A percentile compares a stretch with the other conserved stretches of the same genome.
phyloP scores from a whole-genome alignment of 2,797 vertebrate species.

The Diplodus puntazzo region DNA sequence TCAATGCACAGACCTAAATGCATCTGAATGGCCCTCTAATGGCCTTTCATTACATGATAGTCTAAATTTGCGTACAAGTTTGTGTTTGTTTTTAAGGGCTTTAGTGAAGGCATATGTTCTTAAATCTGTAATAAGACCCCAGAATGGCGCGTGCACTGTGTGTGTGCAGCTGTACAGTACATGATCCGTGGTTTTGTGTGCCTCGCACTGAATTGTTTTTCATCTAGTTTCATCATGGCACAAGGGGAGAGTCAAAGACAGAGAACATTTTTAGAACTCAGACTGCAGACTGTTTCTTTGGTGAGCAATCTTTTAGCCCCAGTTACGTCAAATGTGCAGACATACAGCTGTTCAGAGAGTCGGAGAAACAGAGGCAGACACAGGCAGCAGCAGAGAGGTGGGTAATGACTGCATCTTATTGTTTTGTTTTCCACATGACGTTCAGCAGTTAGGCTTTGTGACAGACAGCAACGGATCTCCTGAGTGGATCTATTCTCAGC shows the following conservation, averaged over 20 bases:
- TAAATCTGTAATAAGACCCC: conserved; percentile 56
- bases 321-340: conserved; percentile 74
- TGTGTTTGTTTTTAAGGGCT: conserved; percentile 47
- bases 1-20: conserved; percentile 38
- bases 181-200: conserved; percentile 56
- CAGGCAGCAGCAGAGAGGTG: conserved; percentile 35
- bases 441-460: conserved; percentile 42
- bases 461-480: conserved; percentile 39
- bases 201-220: conserved; percentile 70
- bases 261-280: conserved; percentile 74
- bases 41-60: conserved; percentile 57
- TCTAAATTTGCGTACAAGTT: conserved; percentile 29
- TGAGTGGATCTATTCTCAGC: conserved; percentile 56
- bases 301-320: conserved; percentile 75
- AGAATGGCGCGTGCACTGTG: conserved; percentile 41
- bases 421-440: conserved; percentile 48
- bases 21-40: conserved; percentile 44
- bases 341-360: conserved; percentile 69
- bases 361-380: conserved; percentile 35
- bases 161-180: conserved; percentile 28
- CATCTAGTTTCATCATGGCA: conserved; percentile 78
- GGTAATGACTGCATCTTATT: conserved; percentile 33
- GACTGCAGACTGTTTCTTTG: conserved; percentile 71
- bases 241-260: conserved; percentile 63
- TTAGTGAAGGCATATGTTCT: conserved; percentile 55